These are phyloP conservation scores for Pogonomyrmex californicus DNA, from an alignment of 1,140 invertebrate species.

Conservation along the genomic window DNA sequence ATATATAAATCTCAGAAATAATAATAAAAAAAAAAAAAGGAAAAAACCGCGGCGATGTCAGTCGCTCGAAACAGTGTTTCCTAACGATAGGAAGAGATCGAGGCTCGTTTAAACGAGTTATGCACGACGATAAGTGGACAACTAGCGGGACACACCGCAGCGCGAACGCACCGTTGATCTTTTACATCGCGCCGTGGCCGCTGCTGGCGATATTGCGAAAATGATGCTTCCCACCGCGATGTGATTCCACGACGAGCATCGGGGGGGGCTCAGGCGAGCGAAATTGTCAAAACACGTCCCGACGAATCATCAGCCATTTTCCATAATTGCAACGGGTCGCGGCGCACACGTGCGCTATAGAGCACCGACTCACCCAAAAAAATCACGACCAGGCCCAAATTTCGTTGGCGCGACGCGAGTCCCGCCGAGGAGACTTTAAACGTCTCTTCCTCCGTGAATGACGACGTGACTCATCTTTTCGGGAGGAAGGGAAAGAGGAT, in stretches of 20 bases:
- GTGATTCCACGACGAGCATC: slow-evolving; percentile 24
- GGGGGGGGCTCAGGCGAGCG: slow-evolving; percentile 33
- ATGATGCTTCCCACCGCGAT: slow-evolving; percentile 33
- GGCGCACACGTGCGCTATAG: background rate
- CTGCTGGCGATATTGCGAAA: background rate
- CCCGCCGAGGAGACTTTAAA: too few relatives aligned
- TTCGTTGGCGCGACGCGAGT: background rate
- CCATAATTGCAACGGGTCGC: slow-evolving; percentile 51
- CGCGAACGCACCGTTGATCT: background rate
- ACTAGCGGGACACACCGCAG: slow-evolving; percentile 3
- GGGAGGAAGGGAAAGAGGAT: too few relatives aligned
- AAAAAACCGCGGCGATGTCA: slow-evolving; percentile 3
- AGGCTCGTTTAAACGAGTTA: slow-evolving; percentile 66
- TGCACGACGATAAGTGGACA: slow-evolving; percentile 20
- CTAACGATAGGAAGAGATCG: slow-evolving; percentile 54
- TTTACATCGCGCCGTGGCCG: slow-evolving; percentile 26
- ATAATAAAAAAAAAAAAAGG: slow-evolving; percentile 7
- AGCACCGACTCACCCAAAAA: background rate
- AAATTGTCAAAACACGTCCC: slow-evolving; percentile 76
- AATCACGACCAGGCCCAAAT: background rate
- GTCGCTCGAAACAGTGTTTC: slow-evolving; percentile 45
- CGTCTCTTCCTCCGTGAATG: too few relatives aligned
- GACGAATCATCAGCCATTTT: slow-evolving; percentile 75
- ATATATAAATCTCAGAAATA: background rate
- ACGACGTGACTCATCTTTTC: too few relatives aligned